Evolutionary conservation across 2,113 vertebrate genomes (phyloP).

Genomic region (chimpanzee (Pan troglodytes)): NHGRI_mPanTro3-v2.1_pri NC_072421.2:4166001-4166500

Average conservation of each 20-base stretch:
- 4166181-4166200: too few relatives aligned
- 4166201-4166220: too few relatives aligned
- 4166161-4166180: too few relatives aligned
- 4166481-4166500: accelerated
- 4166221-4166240: accelerated
- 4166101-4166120: too few relatives aligned
- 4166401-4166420: accelerated
- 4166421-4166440: background rate
- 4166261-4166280: accelerated
- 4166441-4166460: accelerated
- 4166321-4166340: accelerated
- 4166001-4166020: too few relatives aligned
- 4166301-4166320: accelerated
- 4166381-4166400: accelerated
- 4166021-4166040: too few relatives aligned
- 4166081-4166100: too few relatives aligned
- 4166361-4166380: too few relatives aligned
- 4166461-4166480: accelerated
- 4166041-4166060: too few relatives aligned
- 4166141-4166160: too few relatives aligned
- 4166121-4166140: too few relatives aligned
- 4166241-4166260: accelerated
- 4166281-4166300: accelerated
- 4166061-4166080: too few relatives aligned
- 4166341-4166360: accelerated